Evolutionary conservation across 1,140 invertebrate genomes (phyloP), one percentile per base, ranked within the genome.

Genomic region (Saccostrea echinata): DNA sequence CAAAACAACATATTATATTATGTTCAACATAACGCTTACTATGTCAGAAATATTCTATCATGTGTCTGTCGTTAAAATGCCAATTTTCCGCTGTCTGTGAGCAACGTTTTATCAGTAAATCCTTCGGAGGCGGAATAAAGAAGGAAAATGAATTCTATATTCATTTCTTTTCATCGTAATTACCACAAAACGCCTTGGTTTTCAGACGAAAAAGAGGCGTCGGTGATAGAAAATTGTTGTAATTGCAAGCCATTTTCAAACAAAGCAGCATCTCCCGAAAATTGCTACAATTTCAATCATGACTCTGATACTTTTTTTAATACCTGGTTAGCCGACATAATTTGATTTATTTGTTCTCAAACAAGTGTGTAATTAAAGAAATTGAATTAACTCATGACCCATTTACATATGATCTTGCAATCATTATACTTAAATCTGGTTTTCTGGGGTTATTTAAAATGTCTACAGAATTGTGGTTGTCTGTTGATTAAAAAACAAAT

Each of bases 321-420:
- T 61, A 61, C 55, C 43, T n/a, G 24, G 68, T 76, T 76, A 18
- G 27, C 27, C 68, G 11, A 76, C 24, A 30, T 76, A 76, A 76
- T 76, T 76, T 33, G 30, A 76, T 76, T 33, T 76, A 27, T 76
- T 33, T 35, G 6, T 33, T 76, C 27, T 30, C 27, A 33, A 33
- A 76, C 24, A 76, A 76, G 68, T 76, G 68, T 76, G 68, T 30
- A 76, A 76, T 76, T 30, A 76, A 76, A 35, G 68, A 76, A 76
- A 76, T 76, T 76, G 68, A 76, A 76, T 76, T 76, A 76, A 27
- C 13, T 76, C 68, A 16, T 16, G 68, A 76, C 68, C 68, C 30
- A 16, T 3, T 76, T 76, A 33, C 11, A 33, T 30, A 76, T 30
- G 27, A 33, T 12, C 27, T 12, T 43, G 43, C 6, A 43, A 8